Evolutionary conservation across 2,888 invertebrate species (phyloP), one percentile per base, ranked within the genome.

Genomic region (Priocnemis perturbator): DNA sequence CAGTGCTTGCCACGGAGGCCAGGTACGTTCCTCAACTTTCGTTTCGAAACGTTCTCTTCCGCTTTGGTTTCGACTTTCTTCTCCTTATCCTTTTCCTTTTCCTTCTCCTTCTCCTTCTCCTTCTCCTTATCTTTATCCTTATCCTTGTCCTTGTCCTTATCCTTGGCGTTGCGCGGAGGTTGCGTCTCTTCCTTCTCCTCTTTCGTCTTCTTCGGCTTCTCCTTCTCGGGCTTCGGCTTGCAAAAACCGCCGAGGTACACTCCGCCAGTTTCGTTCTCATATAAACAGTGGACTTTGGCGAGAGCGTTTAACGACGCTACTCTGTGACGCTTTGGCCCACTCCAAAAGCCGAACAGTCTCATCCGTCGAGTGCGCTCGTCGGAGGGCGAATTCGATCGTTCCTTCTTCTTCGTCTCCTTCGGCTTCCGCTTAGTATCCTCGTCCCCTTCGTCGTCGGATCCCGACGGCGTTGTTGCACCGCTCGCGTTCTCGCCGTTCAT

Each of bases 221-320:
- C 83, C 57, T 69, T 81, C 45, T 89, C 85, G 71, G 92, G 91
- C 47, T 91, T 92, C 23, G 91, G 91, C 74, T 91, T 91, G 47
- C 92, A 91, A 60, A 91, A 86, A 80, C 90, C 91, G 44, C 91
- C 91, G 15, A 91, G 85, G 63, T 94, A 92, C 70, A 94, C 94
- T 0, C 93, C 93, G 60, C 94, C 91, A 60, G 94, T 94, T 90
- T 97, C 97, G 86, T 97, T 97, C 89, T 97, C 97, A 85, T 97
- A 97, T 23, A 97, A 91, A 85, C 96, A 96, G 87, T 97, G 96
- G 1, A 97, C 97, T 90, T 97, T 97, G 26, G 96, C 96, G 79
- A 95, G 89, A 0, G 97, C 97, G 86, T 97, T 97, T 37, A 97
- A 89, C 1, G 97, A 96, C 47, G 97, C 97, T 89, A 96, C 96